Evolutionary conservation across 2,113 vertebrate species (phyloP).

Genomic region (Malurus alboscapulatus): DNA sequence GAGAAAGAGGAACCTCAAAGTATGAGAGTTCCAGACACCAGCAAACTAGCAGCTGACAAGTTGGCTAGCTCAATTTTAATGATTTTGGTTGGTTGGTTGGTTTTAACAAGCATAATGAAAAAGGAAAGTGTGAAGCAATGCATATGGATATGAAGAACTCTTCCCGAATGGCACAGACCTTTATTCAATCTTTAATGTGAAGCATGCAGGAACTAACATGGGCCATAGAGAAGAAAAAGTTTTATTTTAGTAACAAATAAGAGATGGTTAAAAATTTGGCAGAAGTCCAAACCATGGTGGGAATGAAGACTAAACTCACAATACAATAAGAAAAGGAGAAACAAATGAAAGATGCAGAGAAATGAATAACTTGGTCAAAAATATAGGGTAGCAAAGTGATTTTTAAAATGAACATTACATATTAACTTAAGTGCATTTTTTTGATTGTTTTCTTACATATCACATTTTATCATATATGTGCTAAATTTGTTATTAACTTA

Average conservation of each 20-base stretch:
- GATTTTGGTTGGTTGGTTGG: not conserved
- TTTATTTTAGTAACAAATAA: not conserved
- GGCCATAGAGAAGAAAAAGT: not conserved
- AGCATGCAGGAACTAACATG: not conserved
- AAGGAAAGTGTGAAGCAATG: not conserved
- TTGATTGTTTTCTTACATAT: not conserved
- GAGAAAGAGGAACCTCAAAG: not conserved
- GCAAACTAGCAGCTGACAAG: not conserved
- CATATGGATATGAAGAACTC: not conserved
- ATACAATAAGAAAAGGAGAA: not conserved
- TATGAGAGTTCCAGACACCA: not conserved
- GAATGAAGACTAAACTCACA: not conserved
- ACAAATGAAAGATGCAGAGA: not conserved
- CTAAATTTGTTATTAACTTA: not conserved
- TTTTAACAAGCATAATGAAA: not conserved
- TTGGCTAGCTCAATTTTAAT: not conserved
- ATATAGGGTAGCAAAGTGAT: not conserved
- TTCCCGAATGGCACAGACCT: not conserved
- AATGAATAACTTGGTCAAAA: not conserved
- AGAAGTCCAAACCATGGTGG: not conserved
- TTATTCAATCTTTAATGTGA: not conserved
- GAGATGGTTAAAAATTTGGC: not conserved
- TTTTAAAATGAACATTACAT: not conserved
- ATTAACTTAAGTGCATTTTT: not conserved
- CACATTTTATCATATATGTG: not conserved